A percentile compares a stretch with the other conserved stretches of the same genome.
phyloP scores from a whole-genome alignment of 53 echinoderm and acorn worm genomes.

The Echinometra lucunter region DNA sequence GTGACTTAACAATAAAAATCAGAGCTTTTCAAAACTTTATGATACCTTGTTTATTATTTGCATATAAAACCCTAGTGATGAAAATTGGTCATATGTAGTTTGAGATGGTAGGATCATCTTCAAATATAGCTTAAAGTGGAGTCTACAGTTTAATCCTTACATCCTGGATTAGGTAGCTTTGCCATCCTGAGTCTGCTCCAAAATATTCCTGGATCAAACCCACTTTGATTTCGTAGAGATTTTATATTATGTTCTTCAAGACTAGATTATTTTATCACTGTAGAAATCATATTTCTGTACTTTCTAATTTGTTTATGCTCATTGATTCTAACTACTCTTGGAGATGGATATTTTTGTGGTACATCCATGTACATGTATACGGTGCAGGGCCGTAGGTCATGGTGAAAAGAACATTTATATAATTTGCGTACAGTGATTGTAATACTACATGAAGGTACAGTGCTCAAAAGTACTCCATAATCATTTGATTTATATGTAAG shows the following conservation, averaged over 20 bases:
- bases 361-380: too few relatives aligned
- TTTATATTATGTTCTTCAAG: too few relatives aligned
- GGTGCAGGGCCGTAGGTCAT: too few relatives aligned
- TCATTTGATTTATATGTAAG: too few relatives aligned
- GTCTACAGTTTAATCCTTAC: conserved; percentile 46
- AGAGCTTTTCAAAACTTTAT: neutral
- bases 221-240: neutral
- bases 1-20: neutral
- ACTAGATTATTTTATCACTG: neutral
- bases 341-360: too few relatives aligned
- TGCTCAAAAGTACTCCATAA: too few relatives aligned
- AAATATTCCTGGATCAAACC: neutral
- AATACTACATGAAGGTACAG: too few relatives aligned
- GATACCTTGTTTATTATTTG: neutral
- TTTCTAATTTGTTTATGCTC: too few relatives aligned
- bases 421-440: too few relatives aligned
- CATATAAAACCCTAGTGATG: neutral
- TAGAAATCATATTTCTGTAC: too few relatives aligned
- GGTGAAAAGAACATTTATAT: too few relatives aligned
- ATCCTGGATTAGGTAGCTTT: conserved; percentile 52
- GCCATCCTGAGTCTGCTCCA: neutral
- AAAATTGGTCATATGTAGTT: neutral
- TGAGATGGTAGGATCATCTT: conserved; percentile 33
- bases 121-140: conserved; percentile 34
- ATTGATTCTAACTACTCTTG: too few relatives aligned